Conservation (phyloP, 1,140 invertebrate species). For the Leptinotarsa defecta region DNA sequence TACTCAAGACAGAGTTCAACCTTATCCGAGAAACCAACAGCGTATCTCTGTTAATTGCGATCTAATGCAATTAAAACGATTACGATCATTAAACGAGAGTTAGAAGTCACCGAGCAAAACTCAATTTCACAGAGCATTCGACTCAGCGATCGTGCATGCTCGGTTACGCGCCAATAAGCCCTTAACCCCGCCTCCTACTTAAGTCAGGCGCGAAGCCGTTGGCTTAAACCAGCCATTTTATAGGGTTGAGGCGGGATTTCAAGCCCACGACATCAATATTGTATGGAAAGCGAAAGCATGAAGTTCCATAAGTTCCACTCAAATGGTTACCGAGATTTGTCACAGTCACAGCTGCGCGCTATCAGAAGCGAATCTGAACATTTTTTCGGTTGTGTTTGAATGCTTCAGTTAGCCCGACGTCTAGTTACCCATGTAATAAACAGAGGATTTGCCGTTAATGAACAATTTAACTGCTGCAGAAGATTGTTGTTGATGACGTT, state of each 20-base stretch:
- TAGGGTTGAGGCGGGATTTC: background rate
- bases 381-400: constrained; percentile 15
- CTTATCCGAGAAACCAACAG: no score
- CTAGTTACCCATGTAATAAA: background rate
- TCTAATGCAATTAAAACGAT: constrained; percentile 11
- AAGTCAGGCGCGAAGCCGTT: constrained; percentile 11
- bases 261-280: constrained; percentile 11
- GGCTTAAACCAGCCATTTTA: constrained; percentile 18
- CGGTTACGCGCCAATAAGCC: constrained; percentile 13
- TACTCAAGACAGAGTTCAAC: no score
- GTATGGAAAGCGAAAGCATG: constrained; percentile 6
- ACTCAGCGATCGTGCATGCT: constrained; percentile 5
- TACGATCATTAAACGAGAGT: constrained; percentile 7
- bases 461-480: background rate
- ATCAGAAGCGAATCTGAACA: background rate
- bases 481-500: background rate
- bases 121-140: constrained; percentile 18
- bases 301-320: constrained; percentile 18
- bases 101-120: constrained; percentile 9
- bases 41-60: background rate
- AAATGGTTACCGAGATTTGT: constrained; percentile 19
- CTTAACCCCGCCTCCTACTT: constrained; percentile 4
- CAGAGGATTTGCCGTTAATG: constrained; percentile 4
- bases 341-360: constrained; percentile 7
- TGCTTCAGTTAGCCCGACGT: background rate